Evolutionary conservation across 2,113 vertebrate genomes (phyloP), one percentile per base, ranked within the genome.

Genomic region (Cebus imitator): DNA sequence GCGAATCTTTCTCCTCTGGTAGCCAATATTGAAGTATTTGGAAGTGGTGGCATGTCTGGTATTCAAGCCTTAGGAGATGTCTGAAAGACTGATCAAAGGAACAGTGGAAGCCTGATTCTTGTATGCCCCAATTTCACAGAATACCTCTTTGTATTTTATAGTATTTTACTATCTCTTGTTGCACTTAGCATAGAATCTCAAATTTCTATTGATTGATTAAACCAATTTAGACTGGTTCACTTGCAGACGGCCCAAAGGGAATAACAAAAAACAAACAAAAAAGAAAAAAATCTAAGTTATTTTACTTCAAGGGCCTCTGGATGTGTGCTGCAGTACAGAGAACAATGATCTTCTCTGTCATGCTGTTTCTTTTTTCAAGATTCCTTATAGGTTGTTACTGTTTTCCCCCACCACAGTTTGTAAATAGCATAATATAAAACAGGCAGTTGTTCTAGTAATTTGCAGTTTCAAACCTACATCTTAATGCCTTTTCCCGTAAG

Each of bases 161-260:
- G 40, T 96, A 64, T 96, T 94, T 87, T 73, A 68, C 76, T 96
- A 85, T 96, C 90, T 98, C 66, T 96, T 86, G 68, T 79, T 94
- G 87, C 66, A 96, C 78, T 94, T 95, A 96, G 92, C 85, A 95
- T 86, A 97, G 95, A 97, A 98, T 96, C 97, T 75, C 90, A 96
- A 97, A 97, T 97, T 94, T 90, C 61, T 87, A 96, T 95, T 96
- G 97, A 97, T 94, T 96, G 95, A 97, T 96, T 97, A 97, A 97
- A 95, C 97, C 87, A 92, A 96, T 97, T 97, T 96, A 96, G 87
- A 97, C 80, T 95, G 70, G 57, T 75, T 95, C 95, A 95, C 80
- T 95, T 96, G 87, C 70, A 96, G 94, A 96, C 92, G 25, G 84
- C 94, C 94, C 75, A 93, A 95, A 97, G 87, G 87, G 94, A 78